Base-by-base conservation (phyloP, 2,888 invertebrate genomes). In the Podabrus alpinus region DNA sequence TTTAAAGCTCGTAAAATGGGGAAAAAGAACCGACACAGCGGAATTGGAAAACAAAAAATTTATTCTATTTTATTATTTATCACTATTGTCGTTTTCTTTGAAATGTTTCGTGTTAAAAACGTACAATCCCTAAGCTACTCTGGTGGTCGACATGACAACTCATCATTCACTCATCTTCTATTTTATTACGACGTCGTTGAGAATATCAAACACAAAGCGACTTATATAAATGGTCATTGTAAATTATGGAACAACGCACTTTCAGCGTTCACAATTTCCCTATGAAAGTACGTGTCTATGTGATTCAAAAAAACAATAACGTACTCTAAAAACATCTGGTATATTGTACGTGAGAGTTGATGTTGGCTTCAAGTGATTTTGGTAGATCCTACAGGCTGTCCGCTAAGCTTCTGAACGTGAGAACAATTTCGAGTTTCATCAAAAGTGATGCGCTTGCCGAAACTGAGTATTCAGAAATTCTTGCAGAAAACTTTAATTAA, bases 321-420 rank as follows among this genome's bases (percentile, higher is more conserved):
- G 59, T 70, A 59, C 61, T 70, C 73, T 29, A 66, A 19, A 64
- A 64, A 67, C 76, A 76, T 73, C 64, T 75, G 68, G 60, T 59
- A 67, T 66, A 60, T 72, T 66, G 72, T 78, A 75, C 73, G 74
- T 76, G 77, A 24, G 59, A 59, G 62, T 29, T 29, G 69, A 62
- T 72, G 71, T 68, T 67, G 67, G 77, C 71, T 79, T 73, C 79
- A 78, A 79, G 79, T 79, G 79, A 79, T 79, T 79, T 78, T 73
- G 60, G 67, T 74, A 78, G 77, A 79, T 79, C 79, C 78, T 73
- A 64, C 71, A 66, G 74, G 76, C 76, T 73, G 75, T 77, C 73
- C 73, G 73, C 75, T 78, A 79, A 79, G 79, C 78, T 75, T 62
- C 68, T 66, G 78, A 74, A 79, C 79, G 80, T 80, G 80, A 80